Base-by-base conservation (phyloP, 2,888 invertebrate genomes). In the Lordiphosa fenestrarum region DNA sequence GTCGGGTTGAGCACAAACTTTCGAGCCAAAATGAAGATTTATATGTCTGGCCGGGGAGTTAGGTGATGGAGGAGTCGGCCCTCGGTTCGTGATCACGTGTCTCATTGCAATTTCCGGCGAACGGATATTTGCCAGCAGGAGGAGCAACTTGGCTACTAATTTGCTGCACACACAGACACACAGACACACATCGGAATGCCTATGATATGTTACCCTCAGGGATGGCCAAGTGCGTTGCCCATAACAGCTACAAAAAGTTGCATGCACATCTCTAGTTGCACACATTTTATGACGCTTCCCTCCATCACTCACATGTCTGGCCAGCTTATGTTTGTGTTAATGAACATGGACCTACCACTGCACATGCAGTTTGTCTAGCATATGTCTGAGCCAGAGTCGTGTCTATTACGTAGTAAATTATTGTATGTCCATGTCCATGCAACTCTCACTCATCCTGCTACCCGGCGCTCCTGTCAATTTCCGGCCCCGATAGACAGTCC, bases 361-460 rank as follows among this genome's bases (percentile, higher is more conserved):
- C 19, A 4, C 19, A 19, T 19, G 19, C 19, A 19, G 19, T 19
- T 19, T 19, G 71, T 74, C 74, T 71, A 47, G 54, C 64, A 58
- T 68, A 40, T 57, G 69, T 72, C 62, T 69, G 57, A 63, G 50
- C 48, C 12, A 7, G 50, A 59, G 67, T 66, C 75, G 63, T 68
- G 69, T 73, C 76, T 77, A 77, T 77, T 84, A 81, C 63, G 73
- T 73, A 73, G 78, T 84, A 77, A 84, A 77, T 77, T 81, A 84
- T 76, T 76, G 76, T 84, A 73, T 76, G 70, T 61, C 54, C 50
- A 53, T 65, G 42, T 77, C 68, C 56, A 49, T 56, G 51, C 61
- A 42, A 53, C 57, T 42, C 44, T 37, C 53, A 49, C 48, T 54
- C 35, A 49, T 9, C 13, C 13, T 25, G 6, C 23, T 9, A 13